Evolutionary conservation across 2,113 vertebrate genomes (phyloP).

Genomic region (Platysteira castanea): DNA sequence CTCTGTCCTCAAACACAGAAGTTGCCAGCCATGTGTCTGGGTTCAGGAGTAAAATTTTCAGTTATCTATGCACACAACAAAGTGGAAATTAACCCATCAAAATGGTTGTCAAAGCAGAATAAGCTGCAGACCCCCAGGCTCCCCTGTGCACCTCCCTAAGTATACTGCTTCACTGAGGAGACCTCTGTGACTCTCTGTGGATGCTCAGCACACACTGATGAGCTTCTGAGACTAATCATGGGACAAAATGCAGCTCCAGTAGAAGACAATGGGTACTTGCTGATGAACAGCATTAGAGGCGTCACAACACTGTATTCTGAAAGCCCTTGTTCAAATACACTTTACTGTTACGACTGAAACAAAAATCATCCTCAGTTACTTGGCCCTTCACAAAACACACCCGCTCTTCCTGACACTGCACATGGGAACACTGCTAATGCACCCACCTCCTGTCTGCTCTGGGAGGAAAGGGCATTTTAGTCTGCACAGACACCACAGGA

Average conservation of each 20-base stretch:
- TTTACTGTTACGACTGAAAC: background rate
- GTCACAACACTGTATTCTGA: background rate
- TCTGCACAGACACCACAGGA: background rate
- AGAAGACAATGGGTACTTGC: background rate
- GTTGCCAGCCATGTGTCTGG: background rate
- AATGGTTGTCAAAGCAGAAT: background rate
- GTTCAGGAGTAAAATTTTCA: background rate
- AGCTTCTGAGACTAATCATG: background rate
- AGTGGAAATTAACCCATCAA: background rate
- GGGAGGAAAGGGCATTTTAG: background rate
- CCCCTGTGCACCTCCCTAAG: no score
- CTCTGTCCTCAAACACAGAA: background rate
- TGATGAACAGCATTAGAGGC: background rate
- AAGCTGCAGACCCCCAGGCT: background rate
- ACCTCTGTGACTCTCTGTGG: no score
- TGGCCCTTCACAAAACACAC: background rate
- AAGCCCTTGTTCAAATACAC: background rate
- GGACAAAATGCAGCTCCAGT: background rate
- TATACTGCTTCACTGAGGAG: background rate
- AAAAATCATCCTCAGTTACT: background rate
- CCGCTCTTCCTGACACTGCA: rapidly evolving
- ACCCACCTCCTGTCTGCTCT: rapidly evolving
- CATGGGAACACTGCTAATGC: background rate
- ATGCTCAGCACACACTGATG: background rate
- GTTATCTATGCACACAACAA: background rate